phyloP scores from a whole-genome alignment of 2,888 invertebrate species.

The Drosophila kokeensis region DNA sequence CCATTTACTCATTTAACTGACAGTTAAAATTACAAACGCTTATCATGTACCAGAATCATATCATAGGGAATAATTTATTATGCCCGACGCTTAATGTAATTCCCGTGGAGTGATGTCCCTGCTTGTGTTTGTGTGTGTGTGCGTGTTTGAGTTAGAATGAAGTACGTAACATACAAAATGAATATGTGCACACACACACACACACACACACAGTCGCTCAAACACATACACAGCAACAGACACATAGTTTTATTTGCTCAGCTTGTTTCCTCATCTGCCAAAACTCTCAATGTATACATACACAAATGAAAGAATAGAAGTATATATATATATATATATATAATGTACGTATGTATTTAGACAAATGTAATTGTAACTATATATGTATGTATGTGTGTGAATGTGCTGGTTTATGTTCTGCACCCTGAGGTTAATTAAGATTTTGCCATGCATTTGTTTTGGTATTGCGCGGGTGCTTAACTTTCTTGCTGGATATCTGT shows the following conservation, averaged over 20 bases:
- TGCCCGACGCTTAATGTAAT: conserved; percentile 79
- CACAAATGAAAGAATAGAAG: neutral
- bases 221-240: neutral
- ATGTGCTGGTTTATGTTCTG: conserved; percentile 64
- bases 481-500: conserved; percentile 12
- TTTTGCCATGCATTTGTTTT: conserved; percentile 76
- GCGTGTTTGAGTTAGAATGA: conserved; percentile 74
- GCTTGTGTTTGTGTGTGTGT: conserved; percentile 31
- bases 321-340: neutral
- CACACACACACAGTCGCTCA: conserved; percentile 23
- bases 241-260: conserved; percentile 73
- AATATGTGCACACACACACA: conserved; percentile 53
- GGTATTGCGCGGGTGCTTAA: conserved; percentile 43
- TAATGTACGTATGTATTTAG: neutral
- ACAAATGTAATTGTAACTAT: conserved; percentile 1
- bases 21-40: conserved; percentile 81
- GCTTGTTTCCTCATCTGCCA: conserved; percentile 53
- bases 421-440: conserved; percentile 77
- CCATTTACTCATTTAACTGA: conserved; percentile 79
- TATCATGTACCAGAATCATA: conserved; percentile 80
- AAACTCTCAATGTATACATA: conserved; percentile 13
- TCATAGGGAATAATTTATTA: conserved; percentile 81
- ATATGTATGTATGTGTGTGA: conserved; percentile 9
- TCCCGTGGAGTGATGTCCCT: conserved; percentile 40
- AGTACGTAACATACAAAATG: conserved; percentile 74